These are phyloP conservation scores for Steinernema khuongi DNA, from an alignment of 1,140 invertebrate species.

Conservation along the genomic window DNA sequence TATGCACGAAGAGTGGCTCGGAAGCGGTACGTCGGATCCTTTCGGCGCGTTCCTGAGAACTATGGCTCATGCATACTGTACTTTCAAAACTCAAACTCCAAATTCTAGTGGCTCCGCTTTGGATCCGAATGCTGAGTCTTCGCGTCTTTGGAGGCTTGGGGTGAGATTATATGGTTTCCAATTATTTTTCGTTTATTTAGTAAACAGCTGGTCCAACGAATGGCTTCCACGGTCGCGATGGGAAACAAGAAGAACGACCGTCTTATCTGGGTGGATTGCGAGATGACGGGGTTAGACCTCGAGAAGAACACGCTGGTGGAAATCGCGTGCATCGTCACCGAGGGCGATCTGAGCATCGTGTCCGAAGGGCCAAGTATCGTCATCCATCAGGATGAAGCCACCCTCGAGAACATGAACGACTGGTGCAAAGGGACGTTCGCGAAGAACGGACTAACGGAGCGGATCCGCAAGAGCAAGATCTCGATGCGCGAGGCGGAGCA, in stretches of 20 bases:
- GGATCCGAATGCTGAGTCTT: too few relatives aligned
- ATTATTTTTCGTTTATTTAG: too few relatives aligned
- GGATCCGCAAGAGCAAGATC: slow-evolving; percentile 30
- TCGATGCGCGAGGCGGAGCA: slow-evolving; percentile 34
- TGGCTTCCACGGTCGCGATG: too few relatives aligned
- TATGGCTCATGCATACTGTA: too few relatives aligned
- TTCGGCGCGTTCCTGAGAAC: too few relatives aligned
- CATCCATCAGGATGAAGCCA: slow-evolving; percentile 71
- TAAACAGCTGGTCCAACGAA: too few relatives aligned
- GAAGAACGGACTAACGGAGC: slow-evolving; percentile 36
- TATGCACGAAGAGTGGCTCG: too few relatives aligned
- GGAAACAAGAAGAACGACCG: not conserved
- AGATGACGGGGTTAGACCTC: slow-evolving; percentile 74
- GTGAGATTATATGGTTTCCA: too few relatives aligned
- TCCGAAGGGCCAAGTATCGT: slow-evolving; percentile 73
- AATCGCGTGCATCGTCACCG: slow-evolving; percentile 79
- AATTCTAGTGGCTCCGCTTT: too few relatives aligned
- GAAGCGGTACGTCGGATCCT: too few relatives aligned
- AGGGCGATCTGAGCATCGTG: slow-evolving; percentile 72
- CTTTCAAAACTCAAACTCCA: too few relatives aligned
- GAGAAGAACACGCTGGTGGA: slow-evolving; percentile 76
- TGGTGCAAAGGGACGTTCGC: slow-evolving; percentile 42
- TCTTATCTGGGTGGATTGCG: slow-evolving; percentile 40
- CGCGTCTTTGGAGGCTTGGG: too few relatives aligned
- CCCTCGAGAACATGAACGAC: slow-evolving; percentile 64